A percentile compares a stretch with the other conserved stretches of the same genome.
phyloP scores from a whole-genome alignment of 2,113 vertebrate species.

The Antechinus flavipes region DNA sequence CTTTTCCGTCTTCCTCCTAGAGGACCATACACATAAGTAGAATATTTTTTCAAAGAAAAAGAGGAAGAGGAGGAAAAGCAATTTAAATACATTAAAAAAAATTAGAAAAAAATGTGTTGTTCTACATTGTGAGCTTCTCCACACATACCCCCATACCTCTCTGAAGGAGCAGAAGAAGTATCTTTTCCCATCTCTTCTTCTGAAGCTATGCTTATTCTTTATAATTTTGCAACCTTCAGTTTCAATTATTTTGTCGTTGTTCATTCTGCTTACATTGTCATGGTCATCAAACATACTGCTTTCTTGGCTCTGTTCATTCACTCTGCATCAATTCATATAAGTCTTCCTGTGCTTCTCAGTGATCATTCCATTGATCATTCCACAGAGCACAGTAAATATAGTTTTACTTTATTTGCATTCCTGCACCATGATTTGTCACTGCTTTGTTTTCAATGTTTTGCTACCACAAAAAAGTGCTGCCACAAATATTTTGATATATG shows the following conservation, averaged over 20 bases:
- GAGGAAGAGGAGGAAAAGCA: neutral
- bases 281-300: neutral
- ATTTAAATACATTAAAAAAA: neutral
- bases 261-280: neutral
- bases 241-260: neutral
- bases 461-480: neutral
- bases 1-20: neutral
- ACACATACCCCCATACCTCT: neutral
- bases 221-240: neutral
- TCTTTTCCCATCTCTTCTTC: neutral
- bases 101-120: neutral
- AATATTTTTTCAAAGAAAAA: neutral
- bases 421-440: neutral
- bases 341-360: neutral
- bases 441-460: neutral
- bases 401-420: neutral
- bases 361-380: neutral
- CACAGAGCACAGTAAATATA: neutral
- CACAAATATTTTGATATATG: neutral
- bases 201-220: neutral
- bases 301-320: neutral
- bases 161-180: neutral
- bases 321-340: neutral
- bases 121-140: neutral
- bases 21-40: neutral